Evolutionary conservation across 2,797 vertebrate species (phyloP), one percentile per base, ranked within the genome.

Genomic region (Tolypeutes matacus): DNA sequence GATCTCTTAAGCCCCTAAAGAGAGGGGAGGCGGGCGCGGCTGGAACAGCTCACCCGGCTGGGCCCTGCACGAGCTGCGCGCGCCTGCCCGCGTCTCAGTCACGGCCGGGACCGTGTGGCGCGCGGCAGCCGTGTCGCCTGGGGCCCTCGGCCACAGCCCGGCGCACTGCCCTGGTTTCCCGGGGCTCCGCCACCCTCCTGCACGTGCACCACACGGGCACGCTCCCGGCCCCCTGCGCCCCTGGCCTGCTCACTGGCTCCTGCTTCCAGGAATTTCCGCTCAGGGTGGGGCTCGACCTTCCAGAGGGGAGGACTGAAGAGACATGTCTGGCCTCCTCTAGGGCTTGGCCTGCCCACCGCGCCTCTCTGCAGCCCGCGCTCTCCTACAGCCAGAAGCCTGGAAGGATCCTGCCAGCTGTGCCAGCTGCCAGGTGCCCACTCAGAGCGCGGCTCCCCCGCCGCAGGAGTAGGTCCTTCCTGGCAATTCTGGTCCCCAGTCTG

Each of bases 401-500:
- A 29, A 76, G 56, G 36, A 42, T 15, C 25, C 49, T 56, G 21
- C 51, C 58, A 73, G 39, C 42, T 62, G 42, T 70, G 58, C 20
- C 86, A 67, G 10, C 25, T 67, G 20, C n/a, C 36, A 51, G 21
- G 15, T 20, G 0, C 29, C 15, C 36, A 23, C 27, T 36, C 51
- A 21, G 56, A 21, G 56, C 56, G 7, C 18, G 18, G 56, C 20
- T 56, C 20, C 20, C 56, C 31, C 46, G 42, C 69, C 58, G 49
- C 2, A 7, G 1, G 25, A 27, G 12, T 3, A 13, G 64, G 34
- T 10, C 51, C 20, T 51, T 80, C n/a, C 0, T 1, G 23, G 31
- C 29, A 36, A 27, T 49, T 10, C 31, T 5, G 18, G 9, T 31
- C 51, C 49, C 51, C 2, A 4, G 23, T 13, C 39, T 60, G 27